Conservation (phyloP, 2,888 invertebrate genomes). For the Drosophila lacicola region DNA sequence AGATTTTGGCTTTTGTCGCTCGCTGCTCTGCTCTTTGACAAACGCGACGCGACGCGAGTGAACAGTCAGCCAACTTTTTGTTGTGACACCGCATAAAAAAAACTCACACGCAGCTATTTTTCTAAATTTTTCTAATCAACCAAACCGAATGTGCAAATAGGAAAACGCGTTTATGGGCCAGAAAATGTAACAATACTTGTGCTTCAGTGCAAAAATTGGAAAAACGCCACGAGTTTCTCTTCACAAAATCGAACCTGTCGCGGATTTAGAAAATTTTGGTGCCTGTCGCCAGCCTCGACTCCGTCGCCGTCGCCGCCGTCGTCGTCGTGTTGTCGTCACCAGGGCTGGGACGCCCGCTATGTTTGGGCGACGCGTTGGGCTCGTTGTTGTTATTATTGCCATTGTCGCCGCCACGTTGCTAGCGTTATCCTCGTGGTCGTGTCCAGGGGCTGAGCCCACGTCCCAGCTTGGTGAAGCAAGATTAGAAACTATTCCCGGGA, state of each 20-base stretch:
- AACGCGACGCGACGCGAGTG: constrained; percentile 81
- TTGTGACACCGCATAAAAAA: constrained; percentile 61
- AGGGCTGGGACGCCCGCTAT: constrained; percentile 63
- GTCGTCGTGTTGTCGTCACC: constrained; percentile 32
- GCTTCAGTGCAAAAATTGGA: constrained; percentile 4
- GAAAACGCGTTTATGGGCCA: constrained; percentile 15
- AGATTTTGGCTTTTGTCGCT: constrained; percentile 83
- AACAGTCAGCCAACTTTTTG: constrained; percentile 79
- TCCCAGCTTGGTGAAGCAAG: constrained; percentile 6
- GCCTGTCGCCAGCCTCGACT: constrained; percentile 36
- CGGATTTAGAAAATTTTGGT: constrained; percentile 65
- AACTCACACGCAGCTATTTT: constrained; percentile 53
- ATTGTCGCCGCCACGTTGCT: constrained; percentile 55
- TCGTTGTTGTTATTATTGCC: constrained; percentile 31
- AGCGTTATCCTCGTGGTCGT: constrained; percentile 32
- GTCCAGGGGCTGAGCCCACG: constrained; percentile 48
- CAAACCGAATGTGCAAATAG: constrained; percentile 28
- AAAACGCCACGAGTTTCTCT: constrained; percentile 18
- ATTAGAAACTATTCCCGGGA: constrained; percentile 4
- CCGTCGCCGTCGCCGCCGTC: constrained; percentile 13
- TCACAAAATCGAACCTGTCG: constrained; percentile 67
- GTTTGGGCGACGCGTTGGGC: constrained; percentile 49
- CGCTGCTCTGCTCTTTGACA: constrained; percentile 79
- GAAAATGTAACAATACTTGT: constrained; percentile 25
- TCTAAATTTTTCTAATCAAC: constrained; percentile 61